Conservation (phyloP, 2,888 invertebrate genomes). For the Archips xylosteana region DNA sequence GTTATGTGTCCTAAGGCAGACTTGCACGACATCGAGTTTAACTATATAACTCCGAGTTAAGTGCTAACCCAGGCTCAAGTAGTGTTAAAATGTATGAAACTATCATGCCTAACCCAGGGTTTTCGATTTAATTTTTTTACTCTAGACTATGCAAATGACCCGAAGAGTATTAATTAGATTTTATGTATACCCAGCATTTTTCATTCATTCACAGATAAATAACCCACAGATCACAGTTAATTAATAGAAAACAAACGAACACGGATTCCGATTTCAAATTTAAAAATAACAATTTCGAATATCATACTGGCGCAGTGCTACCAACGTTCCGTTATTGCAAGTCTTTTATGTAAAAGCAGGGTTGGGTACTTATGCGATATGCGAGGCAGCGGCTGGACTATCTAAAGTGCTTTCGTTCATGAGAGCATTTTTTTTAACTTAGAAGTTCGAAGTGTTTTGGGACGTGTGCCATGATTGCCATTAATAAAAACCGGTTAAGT, state of each 20-base stretch:
- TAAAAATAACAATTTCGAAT: not conserved
- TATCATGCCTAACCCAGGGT: too few species aligned
- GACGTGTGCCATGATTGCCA: not conserved
- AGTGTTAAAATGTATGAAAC: too few species aligned
- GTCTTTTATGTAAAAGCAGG: conserved; percentile 22
- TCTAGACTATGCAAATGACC: not conserved
- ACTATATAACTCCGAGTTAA: too few species aligned
- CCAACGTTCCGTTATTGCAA: conserved; percentile 15
- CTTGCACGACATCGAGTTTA: too few species aligned
- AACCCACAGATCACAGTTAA: conserved; percentile 1
- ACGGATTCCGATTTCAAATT: too few species aligned
- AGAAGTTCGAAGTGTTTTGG: not conserved
- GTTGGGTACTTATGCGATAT: conserved; percentile 23
- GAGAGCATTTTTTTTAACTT: not conserved
- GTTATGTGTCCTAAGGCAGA: too few species aligned
- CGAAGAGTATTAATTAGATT: not conserved
- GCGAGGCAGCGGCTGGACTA: conserved; percentile 19
- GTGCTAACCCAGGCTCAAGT: too few species aligned
- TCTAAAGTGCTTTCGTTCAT: conserved; percentile 3
- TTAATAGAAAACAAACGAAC: not conserved
- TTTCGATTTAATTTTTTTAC: too few species aligned
- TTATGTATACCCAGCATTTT: not conserved
- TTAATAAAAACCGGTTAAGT: not conserved
- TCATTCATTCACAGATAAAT: not conserved
- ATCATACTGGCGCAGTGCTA: not conserved